Conservation (phyloP, 2,797 vertebrate genomes). For the Pseudopleuronectes americanus region DNA sequence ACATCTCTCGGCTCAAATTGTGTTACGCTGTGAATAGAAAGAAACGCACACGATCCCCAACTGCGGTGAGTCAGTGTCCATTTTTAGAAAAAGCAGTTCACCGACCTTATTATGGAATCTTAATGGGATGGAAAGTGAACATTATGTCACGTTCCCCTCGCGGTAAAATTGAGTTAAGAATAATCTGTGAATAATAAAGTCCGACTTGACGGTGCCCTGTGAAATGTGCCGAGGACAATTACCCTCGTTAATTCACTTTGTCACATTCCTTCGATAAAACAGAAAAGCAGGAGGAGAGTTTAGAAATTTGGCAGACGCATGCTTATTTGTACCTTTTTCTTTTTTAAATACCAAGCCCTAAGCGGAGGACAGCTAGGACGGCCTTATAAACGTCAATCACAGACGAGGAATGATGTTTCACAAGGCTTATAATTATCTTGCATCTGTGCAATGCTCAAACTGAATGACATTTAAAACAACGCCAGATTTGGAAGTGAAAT, state of each 20-base stretch:
- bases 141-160: conserved; percentile 21
- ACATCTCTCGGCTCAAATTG: conserved; percentile 30
- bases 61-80: background rate
- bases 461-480: background rate
- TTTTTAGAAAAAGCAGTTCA: conserved; percentile 18
- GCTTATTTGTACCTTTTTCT: conserved; percentile 18
- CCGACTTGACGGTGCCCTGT: conserved; percentile 16
- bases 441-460: background rate
- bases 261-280: conserved; percentile 24
- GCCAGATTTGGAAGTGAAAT: conserved; percentile 4
- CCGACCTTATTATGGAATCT: conserved; percentile 1
- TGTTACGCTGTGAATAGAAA: conserved; percentile 31
- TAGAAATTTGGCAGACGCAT: conserved; percentile 35
- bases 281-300: conserved; percentile 3
- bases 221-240: conserved; percentile 50
- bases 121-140: conserved; percentile 53
- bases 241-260: conserved; percentile 35
- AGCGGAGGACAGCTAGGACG: conserved; percentile 13
- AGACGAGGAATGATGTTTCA: conserved; percentile 9
- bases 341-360: conserved; percentile 7
- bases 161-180: conserved; percentile 22
- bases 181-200: conserved; percentile 35
- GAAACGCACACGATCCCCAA: background rate
- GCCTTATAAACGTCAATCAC: background rate
- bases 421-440: conserved; percentile 7